Percentiles rank a stretch among this genome's conserved stretches.
phyloP scores from a whole-genome alignment of 2,113 vertebrate species.

The Peromyscus polionotus region DNA sequence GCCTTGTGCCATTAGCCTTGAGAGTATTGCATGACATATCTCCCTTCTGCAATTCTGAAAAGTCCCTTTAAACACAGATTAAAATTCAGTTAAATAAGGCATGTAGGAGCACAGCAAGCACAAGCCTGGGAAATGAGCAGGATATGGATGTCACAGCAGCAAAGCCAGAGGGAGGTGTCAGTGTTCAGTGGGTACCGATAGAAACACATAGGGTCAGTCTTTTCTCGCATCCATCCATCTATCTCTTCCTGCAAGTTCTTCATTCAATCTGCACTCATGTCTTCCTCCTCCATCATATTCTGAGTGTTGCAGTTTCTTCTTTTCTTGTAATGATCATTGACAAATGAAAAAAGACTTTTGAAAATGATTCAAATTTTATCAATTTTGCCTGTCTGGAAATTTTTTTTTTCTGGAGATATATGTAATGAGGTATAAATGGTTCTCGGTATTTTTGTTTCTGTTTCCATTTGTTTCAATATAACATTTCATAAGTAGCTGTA shows the following conservation, averaged over 20 bases:
- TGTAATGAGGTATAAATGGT: neutral
- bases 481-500: neutral
- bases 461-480: neutral
- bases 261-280: neutral
- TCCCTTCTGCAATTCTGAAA: neutral
- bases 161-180: neutral
- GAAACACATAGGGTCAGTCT: neutral
- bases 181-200: neutral
- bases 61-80: constrained; percentile 50
- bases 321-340: neutral
- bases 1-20: neutral
- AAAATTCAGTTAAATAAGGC: constrained; percentile 26
- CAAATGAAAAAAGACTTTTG: neutral
- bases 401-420: neutral
- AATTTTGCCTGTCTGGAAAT: neutral
- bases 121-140: too few relatives aligned
- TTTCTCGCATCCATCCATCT: neutral
- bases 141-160: neutral
- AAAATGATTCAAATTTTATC: neutral
- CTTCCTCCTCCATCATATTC: neutral
- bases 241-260: neutral
- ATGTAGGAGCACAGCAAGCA: neutral
- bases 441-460: neutral
- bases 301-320: neutral
- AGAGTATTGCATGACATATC: neutral